These are phyloP conservation scores for Microctenopoma steveboyesi DNA, from an alignment of 2,797 vertebrate genomes.

Conservation along the genomic window DNA sequence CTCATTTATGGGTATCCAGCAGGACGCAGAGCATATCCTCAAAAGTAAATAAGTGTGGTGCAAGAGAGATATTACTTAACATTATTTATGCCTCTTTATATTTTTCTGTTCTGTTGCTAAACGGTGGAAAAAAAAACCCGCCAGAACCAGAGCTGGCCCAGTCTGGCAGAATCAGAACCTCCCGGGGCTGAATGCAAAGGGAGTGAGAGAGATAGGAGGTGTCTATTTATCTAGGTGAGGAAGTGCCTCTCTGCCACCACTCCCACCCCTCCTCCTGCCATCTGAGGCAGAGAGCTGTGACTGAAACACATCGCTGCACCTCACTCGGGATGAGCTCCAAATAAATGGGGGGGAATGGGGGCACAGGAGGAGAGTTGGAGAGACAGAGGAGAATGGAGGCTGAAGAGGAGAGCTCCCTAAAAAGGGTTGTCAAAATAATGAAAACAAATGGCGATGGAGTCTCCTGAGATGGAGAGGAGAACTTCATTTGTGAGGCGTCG, in stretches of 20 bases:
- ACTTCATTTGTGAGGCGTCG: conserved; percentile 82
- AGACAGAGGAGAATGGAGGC: conserved; percentile 52
- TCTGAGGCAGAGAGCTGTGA: conserved; percentile 80
- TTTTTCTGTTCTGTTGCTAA: conserved; percentile 15
- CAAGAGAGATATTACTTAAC: conserved; percentile 29
- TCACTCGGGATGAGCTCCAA: conserved; percentile 77
- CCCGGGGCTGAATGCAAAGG: conserved; percentile 35
- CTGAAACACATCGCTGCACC: conserved; percentile 80
- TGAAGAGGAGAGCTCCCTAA: conserved; percentile 78
- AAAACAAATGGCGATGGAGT: conserved; percentile 84
- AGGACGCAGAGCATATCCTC: conserved; percentile 47
- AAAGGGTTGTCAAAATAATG: conserved; percentile 86
- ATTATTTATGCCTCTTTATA: neutral
- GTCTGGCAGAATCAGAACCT: conserved; percentile 46
- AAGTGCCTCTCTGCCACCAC: conserved; percentile 65
- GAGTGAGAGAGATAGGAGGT: conserved; percentile 61
- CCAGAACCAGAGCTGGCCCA: conserved; percentile 19
- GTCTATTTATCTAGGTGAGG: conserved; percentile 78
- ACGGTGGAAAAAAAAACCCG: conserved; percentile 20
- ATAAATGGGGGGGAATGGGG: conserved; percentile 66
- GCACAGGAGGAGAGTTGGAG: conserved; percentile 26
- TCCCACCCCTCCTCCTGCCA: conserved; percentile 53
- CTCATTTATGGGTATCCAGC: conserved; percentile 49
- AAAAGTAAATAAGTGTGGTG: conserved; percentile 52
- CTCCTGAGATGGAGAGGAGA: conserved; percentile 81